Base-by-base conservation (phyloP, 64 coral and sea anemone genomes). In the Montipora foliosa region DNA sequence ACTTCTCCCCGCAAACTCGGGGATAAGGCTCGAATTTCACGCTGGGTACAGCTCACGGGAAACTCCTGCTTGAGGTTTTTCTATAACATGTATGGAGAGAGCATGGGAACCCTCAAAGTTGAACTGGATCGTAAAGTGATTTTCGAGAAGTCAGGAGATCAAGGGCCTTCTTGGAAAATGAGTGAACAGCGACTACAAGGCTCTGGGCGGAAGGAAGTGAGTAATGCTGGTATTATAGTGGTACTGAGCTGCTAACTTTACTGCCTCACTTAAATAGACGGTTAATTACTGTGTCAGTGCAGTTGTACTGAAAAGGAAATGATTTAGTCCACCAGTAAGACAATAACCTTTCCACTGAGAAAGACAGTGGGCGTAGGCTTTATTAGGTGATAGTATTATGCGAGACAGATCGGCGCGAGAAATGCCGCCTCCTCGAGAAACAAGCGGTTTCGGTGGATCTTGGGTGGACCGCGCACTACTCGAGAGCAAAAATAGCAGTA, bases 21-120 rank as follows among this genome's bases (percentile, higher is more conserved):
- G 10, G 70, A 92, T 11, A 77, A 24, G 64, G 90, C 90, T 3
- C 84, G 37, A 60, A 19, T 92, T 19, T 76, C 55, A 44, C 81
- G 82, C 5, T 75, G 15, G 74, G 74, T 81, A 59, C 20, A 71
- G 2, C 81, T 84, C 10, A 24, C 79, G 6, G 72, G 80, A 29
- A 61, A 84, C 8, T 75, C 82, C 11, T 92, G 90, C 29, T 52
- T 92, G 90, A 66, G 29, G 17, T 88, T 93, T 15, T 93, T 88
- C 47, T 93, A 88, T 16, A 83, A 93, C 84, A 93, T 93, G 25
- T 25, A 25, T 25, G 25, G 25, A 25, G 92, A n/a, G n/a, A n/a
- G n/a, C 51, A 59, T 93, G 83, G 84, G 84, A 1, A 88, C 74
- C 2, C 75, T 93, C 0, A 87, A 55, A 46, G 84, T 93, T 3